Evolutionary conservation across 2,113 vertebrate species (phyloP).

Genomic region (Neotoma lepida): DNA sequence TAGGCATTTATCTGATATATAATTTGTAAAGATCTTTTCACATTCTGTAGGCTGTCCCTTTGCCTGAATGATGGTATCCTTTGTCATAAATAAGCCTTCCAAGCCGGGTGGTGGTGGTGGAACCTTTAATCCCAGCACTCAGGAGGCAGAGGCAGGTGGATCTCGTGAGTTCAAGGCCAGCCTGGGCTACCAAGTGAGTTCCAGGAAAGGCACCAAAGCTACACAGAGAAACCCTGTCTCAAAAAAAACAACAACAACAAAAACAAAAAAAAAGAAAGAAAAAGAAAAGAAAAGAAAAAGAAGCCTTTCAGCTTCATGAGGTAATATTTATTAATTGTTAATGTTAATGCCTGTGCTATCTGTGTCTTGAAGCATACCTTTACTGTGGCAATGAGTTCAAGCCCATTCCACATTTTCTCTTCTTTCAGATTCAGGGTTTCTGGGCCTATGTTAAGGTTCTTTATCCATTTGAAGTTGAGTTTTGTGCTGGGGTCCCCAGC

Average conservation of each 20-base stretch:
- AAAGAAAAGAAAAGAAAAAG: no score
- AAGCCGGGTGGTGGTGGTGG: no score
- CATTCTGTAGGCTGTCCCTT: not conserved
- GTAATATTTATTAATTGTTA: not conserved
- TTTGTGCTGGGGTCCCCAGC: not conserved
- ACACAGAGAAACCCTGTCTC: no score
- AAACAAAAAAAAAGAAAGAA: no score
- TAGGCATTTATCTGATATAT: not conserved
- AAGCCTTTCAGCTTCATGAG: not conserved
- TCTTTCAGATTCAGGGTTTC: not conserved
- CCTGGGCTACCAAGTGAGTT: no score
- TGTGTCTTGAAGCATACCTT: not conserved
- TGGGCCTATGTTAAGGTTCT: not conserved
- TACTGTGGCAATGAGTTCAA: not conserved
- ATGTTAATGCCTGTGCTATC: not conserved
- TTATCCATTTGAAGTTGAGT: not conserved
- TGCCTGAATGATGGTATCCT: not conserved
- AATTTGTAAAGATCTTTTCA: not conserved
- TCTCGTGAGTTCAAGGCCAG: no score
- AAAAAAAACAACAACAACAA: no score
- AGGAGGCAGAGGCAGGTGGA: no score
- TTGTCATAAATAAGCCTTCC: not conserved
- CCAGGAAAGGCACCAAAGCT: no score
- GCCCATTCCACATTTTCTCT: not conserved
- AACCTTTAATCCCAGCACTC: no score